Conservation (phyloP, 2,888 invertebrate species). For the Ochlodes sylvanus region DNA sequence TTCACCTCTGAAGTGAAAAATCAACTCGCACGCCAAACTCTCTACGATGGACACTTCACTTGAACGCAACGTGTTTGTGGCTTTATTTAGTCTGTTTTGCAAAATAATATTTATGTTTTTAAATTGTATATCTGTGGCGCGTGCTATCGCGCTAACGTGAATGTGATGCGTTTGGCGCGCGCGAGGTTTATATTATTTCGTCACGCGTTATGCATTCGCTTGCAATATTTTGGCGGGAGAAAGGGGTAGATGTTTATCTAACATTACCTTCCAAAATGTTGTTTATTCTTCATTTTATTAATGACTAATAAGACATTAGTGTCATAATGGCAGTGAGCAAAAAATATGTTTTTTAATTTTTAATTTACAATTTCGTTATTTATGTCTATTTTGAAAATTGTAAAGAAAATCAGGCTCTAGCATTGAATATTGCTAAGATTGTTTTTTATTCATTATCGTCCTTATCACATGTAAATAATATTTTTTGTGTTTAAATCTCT, state of each 20-base stretch:
- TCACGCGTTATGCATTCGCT: conserved; percentile 59
- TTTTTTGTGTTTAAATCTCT: too few species aligned
- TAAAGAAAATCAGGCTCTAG: too few species aligned
- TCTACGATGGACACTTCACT: conserved; percentile 79
- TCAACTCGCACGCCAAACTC: conserved; percentile 79
- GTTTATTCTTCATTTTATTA: conserved; percentile 3
- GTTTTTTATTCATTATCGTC: too few species aligned
- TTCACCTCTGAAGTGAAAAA: conserved; percentile 80
- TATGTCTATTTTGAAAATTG: too few species aligned
- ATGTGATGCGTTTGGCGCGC: conserved; percentile 61
- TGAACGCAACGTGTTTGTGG: conserved; percentile 75
- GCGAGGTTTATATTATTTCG: conserved; percentile 80
- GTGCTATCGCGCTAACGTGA: conserved; percentile 61
- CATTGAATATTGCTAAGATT: too few species aligned
- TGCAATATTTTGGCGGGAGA: conserved; percentile 31
- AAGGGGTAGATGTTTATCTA: conserved; percentile 24
- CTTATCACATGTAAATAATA: too few species aligned
- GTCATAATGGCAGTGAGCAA: not conserved
- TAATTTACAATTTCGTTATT: too few species aligned
- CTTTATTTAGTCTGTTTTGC: conserved; percentile 52
- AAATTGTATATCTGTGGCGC: conserved; percentile 57
- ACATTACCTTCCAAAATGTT: conserved; percentile 6
- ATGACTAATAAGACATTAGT: not conserved
- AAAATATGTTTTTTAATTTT: not conserved
- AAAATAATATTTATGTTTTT: conserved; percentile 42